Percentiles rank a stretch among this genome's conserved stretches.
Evolutionary conservation across 2,113 vertebrate species (phyloP).

Genomic region (Cavia aperea): DNA sequence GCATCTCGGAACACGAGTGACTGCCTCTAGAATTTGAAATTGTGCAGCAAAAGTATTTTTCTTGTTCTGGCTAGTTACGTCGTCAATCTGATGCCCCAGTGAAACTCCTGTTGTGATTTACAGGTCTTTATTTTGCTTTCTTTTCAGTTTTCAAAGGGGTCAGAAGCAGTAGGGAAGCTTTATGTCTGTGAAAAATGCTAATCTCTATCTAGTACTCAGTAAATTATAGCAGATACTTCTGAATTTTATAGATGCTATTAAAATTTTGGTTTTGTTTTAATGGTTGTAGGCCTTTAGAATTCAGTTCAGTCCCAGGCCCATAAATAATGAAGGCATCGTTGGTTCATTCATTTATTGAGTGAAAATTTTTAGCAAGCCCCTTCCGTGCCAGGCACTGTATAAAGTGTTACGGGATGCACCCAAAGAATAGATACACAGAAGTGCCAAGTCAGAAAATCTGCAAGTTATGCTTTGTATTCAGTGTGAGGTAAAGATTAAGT

Average conservation of each 20-base stretch:
- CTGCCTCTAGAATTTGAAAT: not conserved
- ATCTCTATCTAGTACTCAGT: not conserved
- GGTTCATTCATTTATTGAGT: not conserved
- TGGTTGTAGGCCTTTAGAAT: slow-evolving; percentile 5
- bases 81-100: not conserved
- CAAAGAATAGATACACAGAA: not conserved
- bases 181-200: not conserved
- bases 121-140: not conserved
- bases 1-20: not conserved
- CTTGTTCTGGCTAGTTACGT: not conserved
- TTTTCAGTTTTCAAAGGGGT: not conserved
- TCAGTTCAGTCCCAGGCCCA: not conserved
- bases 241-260: not conserved
- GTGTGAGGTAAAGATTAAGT: not conserved
- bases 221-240: not conserved
- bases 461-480: not conserved
- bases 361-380: not conserved
- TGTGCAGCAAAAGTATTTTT: slow-evolving; percentile 2
- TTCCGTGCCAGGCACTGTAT: not conserved
- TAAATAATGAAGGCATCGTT: not conserved
- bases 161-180: not conserved
- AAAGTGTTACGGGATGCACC: not conserved
- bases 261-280: not conserved
- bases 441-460: not conserved
- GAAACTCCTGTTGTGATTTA: slow-evolving; percentile 13